Evolutionary conservation across 1,140 invertebrate genomes (phyloP).

Genomic region (Sesamia nonagrioides): DNA sequence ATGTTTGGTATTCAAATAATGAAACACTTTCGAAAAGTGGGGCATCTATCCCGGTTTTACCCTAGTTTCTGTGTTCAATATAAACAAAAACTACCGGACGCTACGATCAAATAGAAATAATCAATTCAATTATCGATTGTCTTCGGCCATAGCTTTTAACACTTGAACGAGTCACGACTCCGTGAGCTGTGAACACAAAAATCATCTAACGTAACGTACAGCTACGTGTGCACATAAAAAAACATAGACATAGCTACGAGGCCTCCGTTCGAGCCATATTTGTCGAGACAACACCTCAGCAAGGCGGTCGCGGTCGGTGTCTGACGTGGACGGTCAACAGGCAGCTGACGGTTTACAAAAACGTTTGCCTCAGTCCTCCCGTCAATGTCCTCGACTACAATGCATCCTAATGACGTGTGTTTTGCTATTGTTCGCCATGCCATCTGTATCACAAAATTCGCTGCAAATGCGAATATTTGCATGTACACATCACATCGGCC

Average conservation of each 20-base stretch:
- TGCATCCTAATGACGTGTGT: slow-evolving; percentile 59
- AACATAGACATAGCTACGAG: background rate
- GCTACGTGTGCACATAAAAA: slow-evolving; percentile 5
- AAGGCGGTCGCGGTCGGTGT: no score
- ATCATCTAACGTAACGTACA: background rate
- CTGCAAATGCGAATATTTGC: slow-evolving; percentile 61
- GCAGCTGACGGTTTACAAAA: background rate
- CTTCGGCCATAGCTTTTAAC: background rate
- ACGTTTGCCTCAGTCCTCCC: slow-evolving; percentile 2
- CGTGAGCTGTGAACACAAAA: background rate
- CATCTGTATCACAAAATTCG: slow-evolving; percentile 70
- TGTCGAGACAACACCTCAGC: slow-evolving; percentile 16
- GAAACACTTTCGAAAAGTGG: no score
- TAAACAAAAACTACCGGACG: background rate
- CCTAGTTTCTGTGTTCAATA: no score
- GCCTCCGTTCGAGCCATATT: slow-evolving; percentile 22
- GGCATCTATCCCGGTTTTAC: no score
- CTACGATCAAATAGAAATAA: slow-evolving; percentile 6
- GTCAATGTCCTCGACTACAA: slow-evolving; percentile 61
- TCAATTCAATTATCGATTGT: slow-evolving; percentile 23
- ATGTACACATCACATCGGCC: slow-evolving; percentile 35
- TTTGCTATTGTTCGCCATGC: slow-evolving; percentile 64
- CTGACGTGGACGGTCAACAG: background rate
- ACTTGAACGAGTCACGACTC: background rate
- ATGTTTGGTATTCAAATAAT: no score